Conservation (phyloP, 2,888 invertebrate species). For the Rhagonycha fulva region DNA sequence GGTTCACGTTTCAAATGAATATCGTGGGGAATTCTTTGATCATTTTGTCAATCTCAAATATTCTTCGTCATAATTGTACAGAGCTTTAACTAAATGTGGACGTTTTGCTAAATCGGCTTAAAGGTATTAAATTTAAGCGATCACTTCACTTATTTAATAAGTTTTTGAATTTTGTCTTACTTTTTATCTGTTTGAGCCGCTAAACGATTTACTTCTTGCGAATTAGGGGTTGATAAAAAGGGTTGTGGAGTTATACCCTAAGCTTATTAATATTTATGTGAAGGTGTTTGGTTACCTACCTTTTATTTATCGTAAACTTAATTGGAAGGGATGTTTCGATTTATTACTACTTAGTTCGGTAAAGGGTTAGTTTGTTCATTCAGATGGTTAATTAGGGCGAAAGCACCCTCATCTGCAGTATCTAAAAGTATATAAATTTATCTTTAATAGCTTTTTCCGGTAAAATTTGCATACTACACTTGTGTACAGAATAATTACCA, state of each 20-base stretch:
- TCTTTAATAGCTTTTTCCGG: constrained; percentile 20
- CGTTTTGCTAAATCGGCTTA: constrained; percentile 15
- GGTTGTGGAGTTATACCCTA: constrained; percentile 13
- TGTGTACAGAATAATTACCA: constrained; percentile 2
- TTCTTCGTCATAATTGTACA: constrained; percentile 26
- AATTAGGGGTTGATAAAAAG: constrained; percentile 5
- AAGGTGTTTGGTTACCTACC: constrained; percentile 28
- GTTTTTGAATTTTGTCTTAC: neutral
- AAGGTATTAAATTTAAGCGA: neutral
- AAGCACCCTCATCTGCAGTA: constrained; percentile 1
- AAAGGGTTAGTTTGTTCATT: constrained; percentile 23
- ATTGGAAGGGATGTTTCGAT: constrained; percentile 17
- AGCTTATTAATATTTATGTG: constrained; percentile 28
- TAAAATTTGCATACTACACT: constrained; percentile 3
- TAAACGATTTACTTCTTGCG: neutral
- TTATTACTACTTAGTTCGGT: constrained; percentile 6
- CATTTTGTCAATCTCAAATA: constrained; percentile 32
- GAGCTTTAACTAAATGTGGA: constrained; percentile 20
- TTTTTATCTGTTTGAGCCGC: neutral
- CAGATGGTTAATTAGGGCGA: constrained; percentile 22
- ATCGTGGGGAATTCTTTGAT: constrained; percentile 22
- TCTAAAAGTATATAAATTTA: constrained; percentile 5
- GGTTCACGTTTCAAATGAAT: constrained; percentile 31
- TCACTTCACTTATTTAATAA: neutral
- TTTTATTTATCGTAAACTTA: constrained; percentile 25